Evolutionary conservation across 1,140 invertebrate genomes (phyloP).

Genomic region (Brachionus angularis): DNA sequence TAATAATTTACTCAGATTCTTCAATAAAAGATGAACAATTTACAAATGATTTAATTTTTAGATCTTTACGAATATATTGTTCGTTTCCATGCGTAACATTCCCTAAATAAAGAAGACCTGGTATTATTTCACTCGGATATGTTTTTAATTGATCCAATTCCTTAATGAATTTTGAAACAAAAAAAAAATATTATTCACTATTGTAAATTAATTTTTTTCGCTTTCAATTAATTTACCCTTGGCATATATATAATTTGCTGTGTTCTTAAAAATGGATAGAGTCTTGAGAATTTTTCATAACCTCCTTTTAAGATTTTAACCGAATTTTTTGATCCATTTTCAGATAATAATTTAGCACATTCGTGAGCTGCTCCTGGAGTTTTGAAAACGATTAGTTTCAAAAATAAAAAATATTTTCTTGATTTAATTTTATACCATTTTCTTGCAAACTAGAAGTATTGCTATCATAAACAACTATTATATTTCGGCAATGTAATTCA

Average conservation of each 20-base stretch:
- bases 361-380: conserved; percentile 47
- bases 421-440: background rate
- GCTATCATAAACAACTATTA: conserved; percentile 56
- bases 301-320: conserved; percentile 56
- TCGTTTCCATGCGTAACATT: conserved; percentile 54
- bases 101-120: conserved; percentile 54
- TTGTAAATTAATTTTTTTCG: background rate
- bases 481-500: conserved; percentile 56
- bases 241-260: conserved; percentile 58
- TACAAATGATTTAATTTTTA: conserved; percentile 55
- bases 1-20: conserved; percentile 51
- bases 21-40: conserved; percentile 53
- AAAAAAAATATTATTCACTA: too few relatives aligned
- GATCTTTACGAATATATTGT: conserved; percentile 54
- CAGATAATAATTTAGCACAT: conserved; percentile 52
- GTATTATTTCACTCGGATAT: conserved; percentile 56
- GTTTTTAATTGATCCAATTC: conserved; percentile 55
- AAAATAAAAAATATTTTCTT: background rate
- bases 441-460: conserved; percentile 49
- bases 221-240: too few relatives aligned
- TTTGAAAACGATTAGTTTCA: background rate
- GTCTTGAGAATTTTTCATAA: conserved; percentile 56
- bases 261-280: conserved; percentile 58
- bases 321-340: conserved; percentile 52
- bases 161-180: too few relatives aligned